A percentile compares a stretch with the other conserved stretches of the same genome.
Conservation (phyloP, 2,888 invertebrate species). For the Gari tellinella region DNA sequence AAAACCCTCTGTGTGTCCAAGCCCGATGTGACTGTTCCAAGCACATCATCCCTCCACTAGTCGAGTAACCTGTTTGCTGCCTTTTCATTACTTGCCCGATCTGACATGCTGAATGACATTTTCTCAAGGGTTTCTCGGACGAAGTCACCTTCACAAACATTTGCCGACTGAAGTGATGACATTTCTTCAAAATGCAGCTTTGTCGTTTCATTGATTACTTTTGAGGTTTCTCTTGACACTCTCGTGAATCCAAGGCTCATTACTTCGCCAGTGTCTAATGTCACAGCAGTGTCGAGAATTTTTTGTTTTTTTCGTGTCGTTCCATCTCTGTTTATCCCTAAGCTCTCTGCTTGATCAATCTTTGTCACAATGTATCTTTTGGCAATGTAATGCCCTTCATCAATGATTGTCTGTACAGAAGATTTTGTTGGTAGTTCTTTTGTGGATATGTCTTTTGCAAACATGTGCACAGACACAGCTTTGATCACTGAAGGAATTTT, state of each 20-base stretch:
- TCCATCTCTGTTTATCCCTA: slow-evolving; percentile 36
- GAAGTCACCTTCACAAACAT: background rate
- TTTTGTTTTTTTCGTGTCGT: slow-evolving; percentile 39
- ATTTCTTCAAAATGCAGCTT: slow-evolving; percentile 20
- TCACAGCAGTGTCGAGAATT: slow-evolving; percentile 39
- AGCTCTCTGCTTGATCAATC: slow-evolving; percentile 5
- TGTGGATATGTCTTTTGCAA: slow-evolving; percentile 14
- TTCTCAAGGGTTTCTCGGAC: background rate
- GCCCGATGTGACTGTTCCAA: too few relatives aligned
- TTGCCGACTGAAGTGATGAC: background rate
- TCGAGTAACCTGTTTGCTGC: too few relatives aligned
- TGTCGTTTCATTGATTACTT: slow-evolving; percentile 17
- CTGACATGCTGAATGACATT: slow-evolving; percentile 6
- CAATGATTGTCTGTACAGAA: slow-evolving; percentile 35
- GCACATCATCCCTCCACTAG: too few relatives aligned
- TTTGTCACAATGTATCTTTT: slow-evolving; percentile 33
- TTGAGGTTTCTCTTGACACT: slow-evolving; percentile 29
- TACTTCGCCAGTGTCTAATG: slow-evolving; percentile 27
- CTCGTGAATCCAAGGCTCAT: slow-evolving; percentile 17
- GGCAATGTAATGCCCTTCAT: slow-evolving; percentile 39
- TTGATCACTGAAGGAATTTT: slow-evolving; percentile 30
- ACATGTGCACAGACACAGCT: slow-evolving; percentile 26
- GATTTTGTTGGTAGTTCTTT: slow-evolving; percentile 16
- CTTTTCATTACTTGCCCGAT: slow-evolving; percentile 5
- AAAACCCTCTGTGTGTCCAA: background rate